Evolutionary conservation across 1,140 invertebrate genomes (phyloP), one percentile per base, ranked within the genome.

Genomic region (Drosophila murphyi): DNA sequence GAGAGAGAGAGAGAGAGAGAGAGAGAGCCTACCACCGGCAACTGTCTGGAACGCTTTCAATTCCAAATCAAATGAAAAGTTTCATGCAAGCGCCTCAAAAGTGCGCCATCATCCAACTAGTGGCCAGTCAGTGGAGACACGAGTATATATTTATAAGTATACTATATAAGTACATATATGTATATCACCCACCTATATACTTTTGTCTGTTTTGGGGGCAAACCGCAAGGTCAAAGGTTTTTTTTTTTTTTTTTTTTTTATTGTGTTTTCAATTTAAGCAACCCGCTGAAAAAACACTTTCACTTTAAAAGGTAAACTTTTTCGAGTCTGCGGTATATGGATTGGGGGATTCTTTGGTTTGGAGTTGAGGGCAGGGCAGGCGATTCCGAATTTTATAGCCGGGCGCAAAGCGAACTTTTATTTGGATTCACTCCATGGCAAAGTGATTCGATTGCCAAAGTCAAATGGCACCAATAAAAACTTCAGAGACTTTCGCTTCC

Each of bases 41-140:
- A 55, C 67, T 60, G 72, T 69, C 71, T 78, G 71, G 65, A 67
- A 37, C 61, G 76, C 72, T 80, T 80, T 80, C 76, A 80, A 78
- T 80, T 80, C 78, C 61, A 75, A 80, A 78, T 78, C 78, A 78
- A 78, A 80, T 78, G 75, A 80, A 80, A 80, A 80, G 76, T 80
- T 80, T 72, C 48, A 37, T 32, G 29, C 61, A 72, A 45, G 28
- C 50, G 55, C 54, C 64, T 12, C 50, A 76, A 79, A 70, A 70
- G 32, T 80, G 65, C 64, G 63, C 39, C 64, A 57, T 73, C 71
- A 73, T 69, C 54, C 62, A 52, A 59, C 54, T 59, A 47, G 41
- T 29, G 56, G 35, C 28, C 59, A 5, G 32, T 12, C 48, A 48
- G 35, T 50, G 45, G 47, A 50, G 60, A 62, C 34, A 28, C 8